A percentile compares a stretch with the other conserved stretches of the same genome.
phyloP scores from a whole-genome alignment of 2,888 invertebrate genomes.

The Polydesmus complanatus region DNA sequence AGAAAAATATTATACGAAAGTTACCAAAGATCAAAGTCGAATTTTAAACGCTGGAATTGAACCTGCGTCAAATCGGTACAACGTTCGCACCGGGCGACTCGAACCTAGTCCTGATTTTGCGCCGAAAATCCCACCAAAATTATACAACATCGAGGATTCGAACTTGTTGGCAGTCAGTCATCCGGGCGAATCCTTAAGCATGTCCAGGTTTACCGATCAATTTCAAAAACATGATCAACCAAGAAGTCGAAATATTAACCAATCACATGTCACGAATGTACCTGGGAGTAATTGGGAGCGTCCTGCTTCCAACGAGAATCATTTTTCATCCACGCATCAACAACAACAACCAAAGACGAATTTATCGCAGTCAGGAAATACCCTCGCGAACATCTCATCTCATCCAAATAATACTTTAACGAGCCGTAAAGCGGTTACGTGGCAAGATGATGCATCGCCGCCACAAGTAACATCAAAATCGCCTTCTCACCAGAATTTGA shows the following conservation, averaged over 20 bases:
- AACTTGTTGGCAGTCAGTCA: background rate
- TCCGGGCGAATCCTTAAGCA: background rate
- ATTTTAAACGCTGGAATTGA: background rate
- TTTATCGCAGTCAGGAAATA: background rate
- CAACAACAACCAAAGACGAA: background rate
- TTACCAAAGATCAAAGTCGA: background rate
- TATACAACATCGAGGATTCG: background rate
- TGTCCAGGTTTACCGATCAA: background rate
- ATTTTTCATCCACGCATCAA: background rate
- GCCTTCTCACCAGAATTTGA: background rate
- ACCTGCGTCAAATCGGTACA: background rate
- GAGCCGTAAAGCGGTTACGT: slow-evolving; percentile 9
- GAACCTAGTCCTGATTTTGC: background rate
- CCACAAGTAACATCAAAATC: background rate
- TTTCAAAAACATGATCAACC: background rate
- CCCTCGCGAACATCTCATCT: background rate
- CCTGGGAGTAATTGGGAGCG: background rate
- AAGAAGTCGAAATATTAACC: background rate
- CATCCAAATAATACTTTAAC: background rate
- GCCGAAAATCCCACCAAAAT: background rate
- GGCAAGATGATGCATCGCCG: slow-evolving; percentile 1
- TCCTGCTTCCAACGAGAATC: background rate
- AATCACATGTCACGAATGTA: background rate
- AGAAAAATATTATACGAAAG: background rate
- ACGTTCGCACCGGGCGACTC: slow-evolving; percentile 4